Evolutionary conservation across 2,797 vertebrate genomes (phyloP).

Genomic region (Pangasius larnaudii): DNA sequence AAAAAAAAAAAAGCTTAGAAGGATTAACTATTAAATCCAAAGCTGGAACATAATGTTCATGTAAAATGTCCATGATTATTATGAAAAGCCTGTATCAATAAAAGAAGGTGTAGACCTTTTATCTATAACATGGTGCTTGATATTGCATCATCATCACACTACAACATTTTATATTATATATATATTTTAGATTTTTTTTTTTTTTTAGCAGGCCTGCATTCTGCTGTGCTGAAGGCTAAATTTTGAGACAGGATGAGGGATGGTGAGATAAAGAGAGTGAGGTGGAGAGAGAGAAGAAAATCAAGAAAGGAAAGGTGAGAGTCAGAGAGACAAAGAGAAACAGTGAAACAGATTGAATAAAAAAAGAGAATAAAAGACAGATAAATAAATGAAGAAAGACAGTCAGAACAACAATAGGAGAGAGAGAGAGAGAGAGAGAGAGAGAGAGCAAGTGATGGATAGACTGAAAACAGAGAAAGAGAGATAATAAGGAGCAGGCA

Average conservation of each 20-base stretch:
- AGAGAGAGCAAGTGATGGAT: background rate
- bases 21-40: background rate
- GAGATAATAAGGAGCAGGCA: constrained; percentile 37
- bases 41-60: background rate
- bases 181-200: background rate
- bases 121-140: background rate
- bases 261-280: background rate
- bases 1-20: background rate
- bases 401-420: background rate
- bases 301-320: no score
- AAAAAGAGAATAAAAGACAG: background rate
- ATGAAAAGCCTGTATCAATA: background rate
- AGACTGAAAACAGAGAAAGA: constrained; percentile 16
- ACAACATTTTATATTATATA: background rate
- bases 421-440: background rate
- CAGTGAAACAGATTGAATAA: background rate
- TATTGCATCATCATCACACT: background rate
- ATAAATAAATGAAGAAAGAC: background rate
- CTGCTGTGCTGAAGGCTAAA: background rate
- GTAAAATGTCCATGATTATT: background rate
- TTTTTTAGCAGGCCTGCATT: background rate
- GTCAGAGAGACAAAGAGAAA: constrained; percentile 4
- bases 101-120: background rate
- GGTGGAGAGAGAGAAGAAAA: background rate
- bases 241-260: background rate